These are phyloP conservation scores for Sinella curviseta DNA, from an alignment of 1,140 invertebrate species.

Conservation along the genomic window DNA sequence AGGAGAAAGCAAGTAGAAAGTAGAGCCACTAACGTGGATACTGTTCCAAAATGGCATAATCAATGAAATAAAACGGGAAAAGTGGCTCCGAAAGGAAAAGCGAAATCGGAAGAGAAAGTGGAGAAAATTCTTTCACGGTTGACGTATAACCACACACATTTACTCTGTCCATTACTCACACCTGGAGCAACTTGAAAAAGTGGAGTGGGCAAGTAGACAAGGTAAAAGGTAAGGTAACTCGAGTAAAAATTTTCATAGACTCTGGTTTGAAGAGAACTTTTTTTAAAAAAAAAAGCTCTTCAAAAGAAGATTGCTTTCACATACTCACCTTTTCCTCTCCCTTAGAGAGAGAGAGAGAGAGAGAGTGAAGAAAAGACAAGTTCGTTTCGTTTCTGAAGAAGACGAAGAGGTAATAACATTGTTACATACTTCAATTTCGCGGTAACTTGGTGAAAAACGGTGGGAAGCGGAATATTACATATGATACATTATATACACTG, in stretches of 20 bases:
- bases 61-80: neutral
- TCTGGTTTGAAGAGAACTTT: neutral
- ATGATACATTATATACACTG: neutral
- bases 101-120: neutral
- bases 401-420: neutral
- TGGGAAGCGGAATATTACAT: neutral
- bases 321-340: no score
- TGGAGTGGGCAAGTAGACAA: neutral
- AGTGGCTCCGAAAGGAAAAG: neutral
- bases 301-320: neutral
- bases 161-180: constrained; percentile 37
- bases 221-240: neutral
- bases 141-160: constrained; percentile 32
- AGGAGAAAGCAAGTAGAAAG: no score
- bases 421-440: neutral
- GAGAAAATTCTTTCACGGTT: neutral
- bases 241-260: neutral
- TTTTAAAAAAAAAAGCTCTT: neutral
- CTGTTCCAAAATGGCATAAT: neutral
- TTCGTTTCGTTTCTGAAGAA: no score
- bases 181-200: neutral
- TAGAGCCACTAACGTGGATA: no score
- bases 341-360: no score
- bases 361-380: no score
- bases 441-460: neutral